phyloP scores from a whole-genome alignment of 2,888 invertebrate species.

The Ophraella communa region DNA sequence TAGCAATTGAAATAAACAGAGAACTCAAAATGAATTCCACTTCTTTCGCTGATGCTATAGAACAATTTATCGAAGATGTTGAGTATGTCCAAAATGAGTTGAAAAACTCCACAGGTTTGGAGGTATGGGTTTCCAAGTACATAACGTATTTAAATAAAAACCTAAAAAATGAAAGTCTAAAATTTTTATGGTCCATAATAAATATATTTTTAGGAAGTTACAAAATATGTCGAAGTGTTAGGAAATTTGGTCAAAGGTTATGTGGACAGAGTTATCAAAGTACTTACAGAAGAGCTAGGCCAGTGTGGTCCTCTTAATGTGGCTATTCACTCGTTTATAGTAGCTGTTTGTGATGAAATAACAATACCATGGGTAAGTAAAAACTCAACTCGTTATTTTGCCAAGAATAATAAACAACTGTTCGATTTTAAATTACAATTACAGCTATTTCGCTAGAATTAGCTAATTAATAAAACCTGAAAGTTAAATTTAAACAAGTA shows the following conservation, averaged over 20 bases:
- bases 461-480: too few relatives aligned
- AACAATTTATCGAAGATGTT: conserved; percentile 70
- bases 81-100: conserved; percentile 73
- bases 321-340: conserved; percentile 78
- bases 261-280: conserved; percentile 67
- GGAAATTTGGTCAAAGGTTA: conserved; percentile 71
- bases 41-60: conserved; percentile 74
- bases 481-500: too few relatives aligned
- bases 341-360: conserved; percentile 79
- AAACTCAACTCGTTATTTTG: background rate
- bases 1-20: conserved; percentile 46
- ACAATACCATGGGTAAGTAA: conserved; percentile 84
- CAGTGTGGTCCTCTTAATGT: conserved; percentile 82
- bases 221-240: conserved; percentile 61
- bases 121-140: too few relatives aligned
- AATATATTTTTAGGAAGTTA: conserved; percentile 15
- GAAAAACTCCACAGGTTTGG: conserved; percentile 59
- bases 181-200: too few relatives aligned
- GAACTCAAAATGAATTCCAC: conserved; percentile 75
- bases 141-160: too few relatives aligned
- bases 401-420: background rate
- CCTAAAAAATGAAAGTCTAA: too few relatives aligned
- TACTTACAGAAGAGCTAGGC: conserved; percentile 70
- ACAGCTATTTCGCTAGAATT: too few relatives aligned
- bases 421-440: too few relatives aligned